These are phyloP conservation scores for Erythrocercus mccallii DNA, from an alignment of 2,113 vertebrate genomes.

Conservation along the genomic window DNA sequence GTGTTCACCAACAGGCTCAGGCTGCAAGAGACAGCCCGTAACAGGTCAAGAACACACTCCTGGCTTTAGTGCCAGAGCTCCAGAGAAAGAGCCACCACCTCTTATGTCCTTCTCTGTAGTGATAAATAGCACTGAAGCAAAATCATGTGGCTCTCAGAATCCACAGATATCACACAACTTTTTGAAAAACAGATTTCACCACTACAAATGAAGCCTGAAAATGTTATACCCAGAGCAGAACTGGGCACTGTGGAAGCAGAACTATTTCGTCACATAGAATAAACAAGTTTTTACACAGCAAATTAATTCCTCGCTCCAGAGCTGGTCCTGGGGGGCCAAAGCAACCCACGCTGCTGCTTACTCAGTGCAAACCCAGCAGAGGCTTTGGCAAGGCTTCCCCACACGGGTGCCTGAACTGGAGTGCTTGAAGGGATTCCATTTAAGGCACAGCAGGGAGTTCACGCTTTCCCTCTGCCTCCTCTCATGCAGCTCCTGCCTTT, in stretches of 20 bases:
- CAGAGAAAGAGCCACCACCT: not conserved
- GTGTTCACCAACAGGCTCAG: not conserved
- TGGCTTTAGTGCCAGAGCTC: not conserved
- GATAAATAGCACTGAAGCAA: not conserved
- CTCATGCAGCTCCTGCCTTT: not conserved
- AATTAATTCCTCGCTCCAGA: accelerated
- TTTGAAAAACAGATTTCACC: not conserved
- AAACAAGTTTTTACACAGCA: not conserved
- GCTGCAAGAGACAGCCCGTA: not conserved
- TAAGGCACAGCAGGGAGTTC: not conserved
- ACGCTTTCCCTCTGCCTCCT: not conserved
- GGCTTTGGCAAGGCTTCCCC: not conserved
- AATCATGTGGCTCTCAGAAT: not conserved
- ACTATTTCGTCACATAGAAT: not conserved
- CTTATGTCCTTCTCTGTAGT: not conserved
- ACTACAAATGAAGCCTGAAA: not conserved
- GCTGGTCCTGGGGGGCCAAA: not conserved
- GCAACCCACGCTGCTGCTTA: not conserved
- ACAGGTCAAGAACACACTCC: accelerated
- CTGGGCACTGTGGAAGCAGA: not conserved
- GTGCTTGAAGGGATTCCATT: not conserved
- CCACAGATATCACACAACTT: not conserved
- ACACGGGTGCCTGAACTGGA: accelerated
- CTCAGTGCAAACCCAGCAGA: not conserved
- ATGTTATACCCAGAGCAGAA: not conserved